Conservation (phyloP, 2,888 invertebrate species). For the Rapana venosa region DNA sequence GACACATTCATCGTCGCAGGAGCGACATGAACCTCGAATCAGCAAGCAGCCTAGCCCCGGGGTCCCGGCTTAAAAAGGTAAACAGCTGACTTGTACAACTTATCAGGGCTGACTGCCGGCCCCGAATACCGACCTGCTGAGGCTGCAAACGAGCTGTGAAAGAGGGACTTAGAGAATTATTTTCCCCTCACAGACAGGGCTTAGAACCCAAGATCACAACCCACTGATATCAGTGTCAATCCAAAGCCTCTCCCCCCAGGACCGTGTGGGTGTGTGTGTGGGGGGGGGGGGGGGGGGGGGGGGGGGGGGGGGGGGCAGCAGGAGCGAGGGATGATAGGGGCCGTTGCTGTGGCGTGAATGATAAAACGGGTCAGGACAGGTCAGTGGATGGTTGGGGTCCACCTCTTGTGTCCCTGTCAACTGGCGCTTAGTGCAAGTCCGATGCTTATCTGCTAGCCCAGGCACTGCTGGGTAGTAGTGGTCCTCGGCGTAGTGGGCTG, state of each 20-base stretch:
- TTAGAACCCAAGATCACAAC: conserved; percentile 24
- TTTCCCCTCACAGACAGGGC: conserved; percentile 10
- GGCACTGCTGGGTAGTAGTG: too few relatives aligned
- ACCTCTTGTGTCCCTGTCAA: background rate
- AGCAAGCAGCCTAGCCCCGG: background rate
- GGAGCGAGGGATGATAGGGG: background rate
- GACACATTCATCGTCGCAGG: too few relatives aligned
- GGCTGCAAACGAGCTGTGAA: conserved; percentile 38
- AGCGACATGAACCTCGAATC: background rate
- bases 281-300: background rate
- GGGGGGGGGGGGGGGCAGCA: background rate
- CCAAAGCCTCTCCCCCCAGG: background rate
- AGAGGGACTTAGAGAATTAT: conserved; percentile 25
- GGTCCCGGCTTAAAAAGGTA: conserved; percentile 22
- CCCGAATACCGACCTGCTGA: conserved; percentile 1
- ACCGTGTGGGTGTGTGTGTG: background rate
- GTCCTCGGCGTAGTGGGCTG: too few relatives aligned
- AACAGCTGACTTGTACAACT: background rate
- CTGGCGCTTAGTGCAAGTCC: background rate
- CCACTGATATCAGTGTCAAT: conserved; percentile 26
- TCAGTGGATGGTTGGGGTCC: background rate
- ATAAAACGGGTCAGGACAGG: background rate
- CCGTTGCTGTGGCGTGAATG: background rate
- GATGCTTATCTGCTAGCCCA: background rate
- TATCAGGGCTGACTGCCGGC: background rate